These are phyloP conservation scores for Falco cherrug DNA, from an alignment of 2,797 vertebrate species.

Conservation along the genomic window DNA sequence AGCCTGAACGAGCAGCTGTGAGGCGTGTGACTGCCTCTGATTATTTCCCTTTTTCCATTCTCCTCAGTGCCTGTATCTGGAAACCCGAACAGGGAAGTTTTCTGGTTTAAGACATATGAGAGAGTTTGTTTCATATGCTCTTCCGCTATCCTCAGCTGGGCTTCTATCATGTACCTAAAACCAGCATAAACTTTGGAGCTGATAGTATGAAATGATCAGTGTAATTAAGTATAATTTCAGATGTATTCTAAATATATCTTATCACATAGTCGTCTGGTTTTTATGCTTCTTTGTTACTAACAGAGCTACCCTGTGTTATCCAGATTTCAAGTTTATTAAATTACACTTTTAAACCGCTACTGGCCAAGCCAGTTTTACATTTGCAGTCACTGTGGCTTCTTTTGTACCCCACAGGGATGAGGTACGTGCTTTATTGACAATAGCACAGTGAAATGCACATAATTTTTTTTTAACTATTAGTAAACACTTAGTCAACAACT, in stretches of 20 bases:
- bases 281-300: neutral
- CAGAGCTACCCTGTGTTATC: neutral
- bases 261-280: neutral
- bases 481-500: neutral
- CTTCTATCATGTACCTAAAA: neutral
- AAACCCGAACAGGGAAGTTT: neutral
- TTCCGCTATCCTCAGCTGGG: neutral
- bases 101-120: neutral
- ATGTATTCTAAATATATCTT: neutral
- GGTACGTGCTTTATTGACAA: neutral
- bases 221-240: neutral
- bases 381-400: neutral
- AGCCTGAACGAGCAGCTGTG: neutral
- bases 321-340: too few species aligned
- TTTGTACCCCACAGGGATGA: neutral
- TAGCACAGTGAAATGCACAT: neutral
- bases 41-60: neutral
- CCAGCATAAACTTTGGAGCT: neutral
- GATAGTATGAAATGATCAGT: neutral
- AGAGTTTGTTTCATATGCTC: neutral
- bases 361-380: neutral
- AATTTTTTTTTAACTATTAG: neutral
- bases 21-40: neutral
- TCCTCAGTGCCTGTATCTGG: fast-evolving
- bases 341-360: neutral